Evolutionary conservation across 2,113 vertebrate genomes (phyloP), one percentile per base, ranked within the genome.

Genomic region (Petrocephalus microphthalmus): DNA sequence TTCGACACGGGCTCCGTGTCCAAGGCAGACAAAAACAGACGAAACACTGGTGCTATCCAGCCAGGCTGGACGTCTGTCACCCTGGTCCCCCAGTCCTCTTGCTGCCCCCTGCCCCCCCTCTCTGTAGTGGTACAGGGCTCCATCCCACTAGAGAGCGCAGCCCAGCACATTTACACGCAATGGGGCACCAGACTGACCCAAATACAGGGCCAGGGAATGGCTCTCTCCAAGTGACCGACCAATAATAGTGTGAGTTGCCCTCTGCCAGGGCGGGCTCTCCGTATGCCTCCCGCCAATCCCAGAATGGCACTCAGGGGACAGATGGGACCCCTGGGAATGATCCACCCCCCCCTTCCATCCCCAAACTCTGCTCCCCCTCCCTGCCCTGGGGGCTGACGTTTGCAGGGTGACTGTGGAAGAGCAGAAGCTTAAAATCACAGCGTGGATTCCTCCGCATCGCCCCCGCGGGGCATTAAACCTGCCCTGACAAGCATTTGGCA

Each of bases 121-220:
- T 84, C 78, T 11, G 15, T 47, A 47, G 19, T 45, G 42, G 11
- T 49, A 13, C 45, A 13, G 81, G 20, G 81, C 47, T 84, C 81
- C 7, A 51, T 51, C 81, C 45, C 22, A 49, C 37, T 49, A 47
- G 81, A 60, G 53, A 86, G 49, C 33, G 53, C n/a, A 57, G 84
- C 29, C 10, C 52, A 22, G 56, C 33, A 42, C 57, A 60, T 86
- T 86, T 86, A 86, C 85, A 64, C 51, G 22, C 85, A 42, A 45
- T 86, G 33, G 37, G 85, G 33, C 33, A 86, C 56, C 85, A 86
- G 19, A 60, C 53, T 86, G 85, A 86, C 85, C 85, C 85, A 86
- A 37, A 64, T 86, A 86, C 56, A 47, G 56, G 51, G 53, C 56
- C 25, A 45, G 51, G 5, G 54, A 64, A 47, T 56, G 20, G 85